Percentiles rank a stretch among this genome's conserved stretches.
Evolutionary conservation across 2,797 vertebrate species (phyloP).

Genomic region (Siniperca obscura): DNA sequence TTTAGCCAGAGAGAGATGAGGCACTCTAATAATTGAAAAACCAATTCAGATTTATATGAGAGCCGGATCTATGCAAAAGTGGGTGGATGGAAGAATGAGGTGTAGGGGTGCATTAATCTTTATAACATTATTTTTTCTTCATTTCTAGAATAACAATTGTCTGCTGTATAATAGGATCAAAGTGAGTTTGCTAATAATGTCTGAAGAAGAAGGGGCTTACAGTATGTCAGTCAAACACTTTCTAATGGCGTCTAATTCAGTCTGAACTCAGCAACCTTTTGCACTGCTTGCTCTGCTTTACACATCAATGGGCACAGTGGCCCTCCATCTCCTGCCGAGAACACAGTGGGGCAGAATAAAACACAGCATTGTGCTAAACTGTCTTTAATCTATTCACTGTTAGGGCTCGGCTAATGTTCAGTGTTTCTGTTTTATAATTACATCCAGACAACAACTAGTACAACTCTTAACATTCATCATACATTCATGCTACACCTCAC

Average conservation of each 20-base stretch:
- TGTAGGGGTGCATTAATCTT: slow-evolving; percentile 85
- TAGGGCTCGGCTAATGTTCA: slow-evolving; percentile 72
- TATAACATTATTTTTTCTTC: slow-evolving; percentile 86
- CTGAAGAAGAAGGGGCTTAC: slow-evolving; percentile 76
- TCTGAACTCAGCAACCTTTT: slow-evolving; percentile 77
- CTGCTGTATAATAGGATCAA: slow-evolving; percentile 83
- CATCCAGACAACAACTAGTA: slow-evolving; percentile 74
- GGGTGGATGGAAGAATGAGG: slow-evolving; percentile 80
- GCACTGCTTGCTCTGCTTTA: slow-evolving; percentile 68
- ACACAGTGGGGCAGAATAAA: slow-evolving; percentile 73
- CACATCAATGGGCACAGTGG: slow-evolving; percentile 81
- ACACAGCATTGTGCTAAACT: slow-evolving; percentile 79
- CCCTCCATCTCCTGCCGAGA: slow-evolving; percentile 72
- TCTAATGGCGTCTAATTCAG: slow-evolving; percentile 84
- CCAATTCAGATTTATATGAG: slow-evolving; percentile 87
- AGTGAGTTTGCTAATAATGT: slow-evolving; percentile 87
- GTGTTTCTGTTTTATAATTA: slow-evolving; percentile 79
- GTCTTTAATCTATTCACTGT: slow-evolving; percentile 79
- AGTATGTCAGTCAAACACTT: slow-evolving; percentile 82
- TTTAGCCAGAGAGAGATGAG: slow-evolving; percentile 82
- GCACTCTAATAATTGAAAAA: slow-evolving; percentile 88
- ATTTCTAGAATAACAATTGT: slow-evolving; percentile 86
- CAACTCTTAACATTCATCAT: slow-evolving; percentile 68
- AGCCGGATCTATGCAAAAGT: slow-evolving; percentile 77
- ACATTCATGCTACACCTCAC: slow-evolving; percentile 60